Evolutionary conservation across 2,888 invertebrate genomes (phyloP).

Genomic region (Odontomyia ornata): DNA sequence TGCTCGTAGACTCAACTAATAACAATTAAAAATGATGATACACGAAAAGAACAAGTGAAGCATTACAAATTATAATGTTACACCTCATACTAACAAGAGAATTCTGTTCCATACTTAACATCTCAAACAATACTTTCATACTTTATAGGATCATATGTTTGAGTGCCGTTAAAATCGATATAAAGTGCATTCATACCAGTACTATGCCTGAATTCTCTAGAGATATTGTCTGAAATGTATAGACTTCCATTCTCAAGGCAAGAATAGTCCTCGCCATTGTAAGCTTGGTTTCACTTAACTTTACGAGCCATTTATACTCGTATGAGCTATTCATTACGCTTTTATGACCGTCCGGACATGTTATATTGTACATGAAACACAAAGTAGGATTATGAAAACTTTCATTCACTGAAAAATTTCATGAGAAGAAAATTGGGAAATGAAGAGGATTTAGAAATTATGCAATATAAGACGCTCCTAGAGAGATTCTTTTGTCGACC

Average conservation of each 20-base stretch:
- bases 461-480: no score
- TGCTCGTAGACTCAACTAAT: background rate
- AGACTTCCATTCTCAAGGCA: background rate
- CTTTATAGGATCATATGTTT: background rate
- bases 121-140: background rate
- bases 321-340: conserved; percentile 6
- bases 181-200: background rate
- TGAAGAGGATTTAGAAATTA: no score
- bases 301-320: background rate
- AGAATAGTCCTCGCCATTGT: background rate
- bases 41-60: conserved; percentile 19
- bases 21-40: conserved; percentile 4
- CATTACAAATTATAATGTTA: background rate
- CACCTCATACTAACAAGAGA: background rate
- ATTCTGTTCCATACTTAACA: background rate
- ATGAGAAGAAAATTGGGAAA: no score
- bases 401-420: background rate
- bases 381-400: background rate
- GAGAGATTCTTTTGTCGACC: no score
- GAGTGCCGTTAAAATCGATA: background rate
- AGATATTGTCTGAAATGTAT: background rate
- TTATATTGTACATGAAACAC: background rate
- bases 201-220: background rate
- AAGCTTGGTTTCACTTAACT: conserved; percentile 21
- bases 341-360: background rate